phyloP scores from a whole-genome alignment of 2,797 vertebrate genomes.

The Falco columbarius region DNA sequence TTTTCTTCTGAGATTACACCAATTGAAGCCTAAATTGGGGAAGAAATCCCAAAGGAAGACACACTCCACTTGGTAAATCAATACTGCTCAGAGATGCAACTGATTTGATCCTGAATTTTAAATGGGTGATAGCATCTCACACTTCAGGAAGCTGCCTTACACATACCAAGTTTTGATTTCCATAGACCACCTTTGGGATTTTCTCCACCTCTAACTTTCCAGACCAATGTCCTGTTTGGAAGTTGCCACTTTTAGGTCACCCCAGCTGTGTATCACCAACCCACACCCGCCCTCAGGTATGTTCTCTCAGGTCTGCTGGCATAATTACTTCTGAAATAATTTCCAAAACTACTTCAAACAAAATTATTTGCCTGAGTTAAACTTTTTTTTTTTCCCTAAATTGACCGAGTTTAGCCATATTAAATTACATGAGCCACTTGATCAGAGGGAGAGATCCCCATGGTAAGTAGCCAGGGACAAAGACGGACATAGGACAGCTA shows the following conservation, averaged over 20 bases:
- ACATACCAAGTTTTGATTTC: background rate
- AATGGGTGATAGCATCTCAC: background rate
- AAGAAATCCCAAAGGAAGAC: conserved; percentile 41
- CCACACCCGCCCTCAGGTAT: background rate
- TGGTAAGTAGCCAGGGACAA: background rate
- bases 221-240: background rate
- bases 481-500: background rate
- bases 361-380: background rate
- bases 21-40: conserved; percentile 54
- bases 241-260: background rate
- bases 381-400: background rate
- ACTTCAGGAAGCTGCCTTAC: background rate
- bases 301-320: background rate
- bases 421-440: background rate
- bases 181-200: background rate
- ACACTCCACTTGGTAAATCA: conserved; percentile 21
- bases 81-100: background rate
- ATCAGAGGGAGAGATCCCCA: background rate
- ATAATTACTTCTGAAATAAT: background rate
- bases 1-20: conserved; percentile 49
- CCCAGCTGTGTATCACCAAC: background rate
- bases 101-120: conserved; percentile 28
- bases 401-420: background rate
- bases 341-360: background rate
- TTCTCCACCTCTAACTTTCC: background rate